These are phyloP conservation scores for Sternarchorhynchus goeldii DNA, from an alignment of 2,797 vertebrate genomes.

Conservation along the genomic window DNA sequence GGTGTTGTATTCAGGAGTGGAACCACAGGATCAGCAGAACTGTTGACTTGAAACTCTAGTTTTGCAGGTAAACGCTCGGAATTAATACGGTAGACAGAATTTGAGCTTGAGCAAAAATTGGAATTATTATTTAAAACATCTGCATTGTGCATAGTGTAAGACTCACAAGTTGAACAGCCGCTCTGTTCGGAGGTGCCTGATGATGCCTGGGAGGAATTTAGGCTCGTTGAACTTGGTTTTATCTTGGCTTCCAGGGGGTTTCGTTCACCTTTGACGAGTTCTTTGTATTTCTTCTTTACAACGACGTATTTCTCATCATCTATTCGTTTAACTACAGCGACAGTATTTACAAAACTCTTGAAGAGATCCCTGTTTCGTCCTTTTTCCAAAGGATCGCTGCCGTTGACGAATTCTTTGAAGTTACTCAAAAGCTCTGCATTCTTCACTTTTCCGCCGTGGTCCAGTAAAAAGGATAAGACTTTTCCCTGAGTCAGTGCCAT, in stretches of 20 bases:
- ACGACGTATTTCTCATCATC: conserved; percentile 84
- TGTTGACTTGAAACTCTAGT: neutral
- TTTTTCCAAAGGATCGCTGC: conserved; percentile 73
- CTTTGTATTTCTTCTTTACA: conserved; percentile 74
- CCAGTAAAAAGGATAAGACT: conserved; percentile 81
- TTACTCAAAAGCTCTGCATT: conserved; percentile 80
- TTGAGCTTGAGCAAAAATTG: conserved; percentile 17
- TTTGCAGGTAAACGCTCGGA: conserved; percentile 13
- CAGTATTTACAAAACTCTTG: conserved; percentile 83
- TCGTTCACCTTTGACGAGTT: conserved; percentile 60
- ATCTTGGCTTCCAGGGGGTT: conserved; percentile 37
- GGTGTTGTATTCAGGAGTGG: neutral
- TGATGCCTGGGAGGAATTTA: conserved; percentile 36
- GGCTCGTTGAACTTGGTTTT: neutral
- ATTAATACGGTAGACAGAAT: neutral
- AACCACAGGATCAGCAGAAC: conserved; percentile 3
- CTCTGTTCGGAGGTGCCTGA: conserved; percentile 16
- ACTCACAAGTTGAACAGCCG: conserved; percentile 18
- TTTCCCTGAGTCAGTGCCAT: conserved; percentile 78
- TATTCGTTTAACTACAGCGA: conserved; percentile 84
- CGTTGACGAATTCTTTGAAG: conserved; percentile 79
- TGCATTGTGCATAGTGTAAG: conserved; percentile 39
- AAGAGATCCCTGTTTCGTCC: conserved; percentile 83
- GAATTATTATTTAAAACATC: conserved; percentile 68
- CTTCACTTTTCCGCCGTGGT: conserved; percentile 81